phyloP scores from a whole-genome alignment of 2,797 vertebrate genomes.

The Babyrousa celebensis region DNA sequence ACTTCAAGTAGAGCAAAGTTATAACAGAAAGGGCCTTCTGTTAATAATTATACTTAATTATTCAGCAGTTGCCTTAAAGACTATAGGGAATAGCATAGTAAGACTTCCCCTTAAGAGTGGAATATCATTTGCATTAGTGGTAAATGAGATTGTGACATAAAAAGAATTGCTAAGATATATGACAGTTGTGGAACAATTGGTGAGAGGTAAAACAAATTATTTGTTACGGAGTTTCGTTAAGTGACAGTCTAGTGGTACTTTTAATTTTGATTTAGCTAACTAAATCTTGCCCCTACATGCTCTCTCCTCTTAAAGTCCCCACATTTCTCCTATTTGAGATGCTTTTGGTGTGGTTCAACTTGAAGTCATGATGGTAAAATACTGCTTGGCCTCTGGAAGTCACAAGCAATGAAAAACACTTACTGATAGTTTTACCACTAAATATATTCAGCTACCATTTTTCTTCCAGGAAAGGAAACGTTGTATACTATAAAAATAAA shows the following conservation, averaged over 20 bases:
- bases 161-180: background rate
- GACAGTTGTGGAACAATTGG: background rate
- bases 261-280: background rate
- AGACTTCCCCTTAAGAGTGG: background rate
- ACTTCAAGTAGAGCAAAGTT: conserved; percentile 35
- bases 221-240: background rate
- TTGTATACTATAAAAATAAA: conserved; percentile 40
- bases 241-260: background rate
- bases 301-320: background rate
- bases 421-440: conserved; percentile 33
- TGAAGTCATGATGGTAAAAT: background rate
- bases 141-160: background rate
- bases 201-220: background rate
- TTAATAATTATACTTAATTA: background rate
- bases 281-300: background rate
- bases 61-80: conserved; percentile 16
- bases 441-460: background rate
- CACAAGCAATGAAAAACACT: background rate
- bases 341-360: conserved; percentile 15
- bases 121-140: background rate
- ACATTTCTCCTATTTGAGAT: background rate
- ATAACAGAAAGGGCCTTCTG: background rate
- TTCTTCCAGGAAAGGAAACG: conserved; percentile 47
- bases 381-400: conserved; percentile 39
- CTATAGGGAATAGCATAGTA: background rate